Conservation (phyloP, 2,797 vertebrate genomes). For the Crypturellus tataupa region DNA sequence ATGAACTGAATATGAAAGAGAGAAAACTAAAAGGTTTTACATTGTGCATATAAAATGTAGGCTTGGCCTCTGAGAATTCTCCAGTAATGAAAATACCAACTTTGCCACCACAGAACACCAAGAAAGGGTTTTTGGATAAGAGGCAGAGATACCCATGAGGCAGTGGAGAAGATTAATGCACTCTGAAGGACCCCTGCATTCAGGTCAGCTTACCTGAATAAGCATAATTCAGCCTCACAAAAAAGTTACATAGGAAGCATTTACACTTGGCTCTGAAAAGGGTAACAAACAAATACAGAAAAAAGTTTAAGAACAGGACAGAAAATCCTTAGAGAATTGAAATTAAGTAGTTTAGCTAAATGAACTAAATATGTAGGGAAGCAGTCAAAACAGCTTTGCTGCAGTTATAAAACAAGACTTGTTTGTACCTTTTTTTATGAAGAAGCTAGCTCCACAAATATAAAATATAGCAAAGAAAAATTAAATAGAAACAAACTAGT, state of each 20-base stretch:
- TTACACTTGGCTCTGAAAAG: background rate
- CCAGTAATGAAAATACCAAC: background rate
- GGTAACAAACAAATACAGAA: background rate
- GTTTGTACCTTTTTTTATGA: background rate
- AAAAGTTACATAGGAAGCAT: background rate
- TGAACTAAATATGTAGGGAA: background rate
- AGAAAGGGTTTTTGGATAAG: background rate
- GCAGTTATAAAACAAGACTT: background rate
- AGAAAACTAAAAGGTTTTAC: background rate
- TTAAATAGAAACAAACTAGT: background rate
- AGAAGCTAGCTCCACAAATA: background rate
- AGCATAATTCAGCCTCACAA: background rate
- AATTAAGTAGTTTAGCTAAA: slow-evolving; percentile 4
- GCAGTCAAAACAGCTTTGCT: background rate
- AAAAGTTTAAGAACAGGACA: background rate
- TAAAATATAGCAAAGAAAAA: background rate
- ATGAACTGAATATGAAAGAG: background rate
- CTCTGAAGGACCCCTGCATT: slow-evolving; percentile 25
- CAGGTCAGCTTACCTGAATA: background rate
- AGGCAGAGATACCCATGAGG: slow-evolving; percentile 17
- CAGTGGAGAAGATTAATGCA: slow-evolving; percentile 12
- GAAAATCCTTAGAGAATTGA: background rate
- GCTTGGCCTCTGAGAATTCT: background rate
- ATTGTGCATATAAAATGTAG: background rate
- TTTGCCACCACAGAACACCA: background rate